These are phyloP conservation scores for Noctua comes DNA, from an alignment of 2,888 invertebrate species.

Conservation along the genomic window DNA sequence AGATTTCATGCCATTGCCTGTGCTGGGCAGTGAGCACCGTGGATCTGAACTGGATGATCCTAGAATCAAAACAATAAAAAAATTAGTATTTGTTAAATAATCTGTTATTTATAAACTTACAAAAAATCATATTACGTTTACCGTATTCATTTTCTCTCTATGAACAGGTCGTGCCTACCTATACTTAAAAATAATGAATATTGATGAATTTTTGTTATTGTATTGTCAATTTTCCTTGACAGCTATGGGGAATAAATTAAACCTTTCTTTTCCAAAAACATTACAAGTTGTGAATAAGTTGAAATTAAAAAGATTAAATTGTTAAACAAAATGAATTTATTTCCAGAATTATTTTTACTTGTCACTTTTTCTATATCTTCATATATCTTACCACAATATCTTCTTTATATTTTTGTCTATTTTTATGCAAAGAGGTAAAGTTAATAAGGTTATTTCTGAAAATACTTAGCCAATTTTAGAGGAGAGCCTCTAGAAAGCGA, in stretches of 20 bases:
- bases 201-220: background rate
- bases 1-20: background rate
- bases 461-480: background rate
- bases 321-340: background rate
- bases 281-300: background rate
- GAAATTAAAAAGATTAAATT: background rate
- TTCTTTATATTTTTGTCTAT: background rate
- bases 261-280: background rate
- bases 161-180: background rate
- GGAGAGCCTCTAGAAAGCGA: no score
- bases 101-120: background rate
- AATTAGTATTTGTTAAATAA: background rate
- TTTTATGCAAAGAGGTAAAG: background rate
- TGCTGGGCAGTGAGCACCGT: background rate
- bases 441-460: background rate
- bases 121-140: background rate
- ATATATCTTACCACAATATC: no score
- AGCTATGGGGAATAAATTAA: background rate
- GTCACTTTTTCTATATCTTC: no score
- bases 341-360: background rate
- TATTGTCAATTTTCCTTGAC: background rate
- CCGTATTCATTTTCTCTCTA: background rate
- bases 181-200: background rate
- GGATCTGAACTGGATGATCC: background rate
- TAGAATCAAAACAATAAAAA: background rate